Evolutionary conservation across 2,888 invertebrate genomes (phyloP).

Genomic region (Hyposoter dolosus): DNA sequence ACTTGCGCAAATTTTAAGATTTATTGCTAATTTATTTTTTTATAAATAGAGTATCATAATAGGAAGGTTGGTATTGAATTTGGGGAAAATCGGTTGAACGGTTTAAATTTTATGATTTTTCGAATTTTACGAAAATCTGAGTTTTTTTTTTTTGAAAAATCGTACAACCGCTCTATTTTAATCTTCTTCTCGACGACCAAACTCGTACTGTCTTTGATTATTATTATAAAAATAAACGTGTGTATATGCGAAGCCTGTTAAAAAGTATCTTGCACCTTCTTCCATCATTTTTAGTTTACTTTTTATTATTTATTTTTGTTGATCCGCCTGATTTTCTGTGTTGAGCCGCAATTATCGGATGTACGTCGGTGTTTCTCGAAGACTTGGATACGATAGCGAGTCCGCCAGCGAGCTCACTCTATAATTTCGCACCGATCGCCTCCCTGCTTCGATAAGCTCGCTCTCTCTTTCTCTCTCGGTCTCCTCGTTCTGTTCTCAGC

Average conservation of each 20-base stretch:
- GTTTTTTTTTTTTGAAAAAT: too few species aligned
- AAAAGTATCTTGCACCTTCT: constrained; percentile 29
- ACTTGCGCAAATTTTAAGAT: too few species aligned
- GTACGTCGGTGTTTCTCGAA: constrained; percentile 57
- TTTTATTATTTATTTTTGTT: constrained; percentile 15
- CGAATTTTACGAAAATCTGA: too few species aligned
- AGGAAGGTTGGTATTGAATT: too few species aligned
- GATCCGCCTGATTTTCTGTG: constrained; percentile 20
- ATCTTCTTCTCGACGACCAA: too few species aligned
- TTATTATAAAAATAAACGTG: background rate
- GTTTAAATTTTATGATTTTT: too few species aligned
- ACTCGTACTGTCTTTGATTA: constrained; percentile 11
- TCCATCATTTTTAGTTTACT: background rate
- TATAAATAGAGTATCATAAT: too few species aligned
- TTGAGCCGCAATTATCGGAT: constrained; percentile 63
- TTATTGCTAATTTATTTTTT: too few species aligned
- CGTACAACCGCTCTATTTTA: too few species aligned
- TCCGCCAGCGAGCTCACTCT: constrained; percentile 44
- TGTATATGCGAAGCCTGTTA: background rate
- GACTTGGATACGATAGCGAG: constrained; percentile 25
- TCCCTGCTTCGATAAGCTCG: constrained; percentile 52
- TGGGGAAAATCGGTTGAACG: too few species aligned
- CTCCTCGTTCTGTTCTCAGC: constrained; percentile 8
- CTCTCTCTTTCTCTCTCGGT: background rate
- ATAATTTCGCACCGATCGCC: constrained; percentile 66